Base-by-base conservation (phyloP, 92 coral and sea anemone species). In the Anthopleura xanthogrammica region DNA sequence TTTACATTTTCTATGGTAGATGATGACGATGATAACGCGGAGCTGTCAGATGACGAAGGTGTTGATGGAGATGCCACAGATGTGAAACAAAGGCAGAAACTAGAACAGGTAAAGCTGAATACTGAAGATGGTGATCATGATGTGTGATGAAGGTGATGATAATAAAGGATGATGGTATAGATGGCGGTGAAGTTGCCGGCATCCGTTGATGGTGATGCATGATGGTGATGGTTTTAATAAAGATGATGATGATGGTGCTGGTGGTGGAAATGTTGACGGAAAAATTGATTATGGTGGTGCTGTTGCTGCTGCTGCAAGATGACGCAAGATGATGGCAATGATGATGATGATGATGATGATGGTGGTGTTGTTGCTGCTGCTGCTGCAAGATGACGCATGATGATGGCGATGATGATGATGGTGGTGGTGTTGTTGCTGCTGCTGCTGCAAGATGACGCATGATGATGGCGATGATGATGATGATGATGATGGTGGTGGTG, bases 11-110 rank as follows among this genome's bases (percentile, higher is more conserved):
- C 11, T 46, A 56, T 46, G 29, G 77, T 68, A 80, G 95, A 92
- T 19, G 96, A 95, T 56, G 98, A 95, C 56, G 98, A 95, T 55
- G 98, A 96, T 80, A 94, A 96, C 58, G 96, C 95, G 1, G 98
- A 94, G 79, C 87, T 96, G 70, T 96, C 98, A 0, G 98, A 92
- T 56, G 98, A 96, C 62, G 98, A 96, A 76, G 98, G 92, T 0
- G 96, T 92, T 60, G 98, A 96, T 80, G 98, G 98, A 17, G 98
- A 94, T 62, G 98, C 98, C 29, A 90, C 92, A 24, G 98, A 92
- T 78, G 87, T 86, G 4, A 96, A 89, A 79, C 91, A 89, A 78
- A 84, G 95, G 29, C 92, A 92, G 62, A 90, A 90, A 42, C 92
- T 98, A 65, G 91, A 96, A 58, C 98, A 96, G 94, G 98, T 96